Conservation (phyloP, 2,113 vertebrate genomes). For the Ceyx cyanopectus region DNA sequence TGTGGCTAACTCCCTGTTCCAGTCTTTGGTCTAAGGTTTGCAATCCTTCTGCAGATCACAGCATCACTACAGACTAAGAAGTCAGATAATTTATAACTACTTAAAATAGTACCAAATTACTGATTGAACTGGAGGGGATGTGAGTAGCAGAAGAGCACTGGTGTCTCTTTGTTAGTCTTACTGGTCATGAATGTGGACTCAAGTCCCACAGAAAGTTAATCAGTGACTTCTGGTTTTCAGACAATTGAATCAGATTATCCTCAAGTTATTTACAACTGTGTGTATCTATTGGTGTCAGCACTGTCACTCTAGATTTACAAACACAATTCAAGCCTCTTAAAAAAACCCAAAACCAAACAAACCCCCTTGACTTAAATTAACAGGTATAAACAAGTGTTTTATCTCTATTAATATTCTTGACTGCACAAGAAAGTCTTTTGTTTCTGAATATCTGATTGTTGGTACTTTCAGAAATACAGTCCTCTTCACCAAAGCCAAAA, state of each 20-base stretch:
- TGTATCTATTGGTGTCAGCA: not conserved
- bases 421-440: conserved; percentile 26
- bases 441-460: conserved; percentile 56
- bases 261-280: not conserved
- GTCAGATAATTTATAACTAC: not conserved
- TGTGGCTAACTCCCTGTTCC: not conserved
- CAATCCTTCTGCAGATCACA: not conserved
- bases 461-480: conserved; percentile 39
- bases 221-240: not conserved
- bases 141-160: not conserved
- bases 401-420: conserved; percentile 22
- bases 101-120: not conserved
- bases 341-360: not conserved
- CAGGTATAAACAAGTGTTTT: conserved; percentile 18
- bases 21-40: not conserved
- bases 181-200: not conserved
- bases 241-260: not conserved
- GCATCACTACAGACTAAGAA: not conserved
- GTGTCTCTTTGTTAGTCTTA: not conserved
- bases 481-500: conserved; percentile 50
- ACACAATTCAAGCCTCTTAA: not conserved
- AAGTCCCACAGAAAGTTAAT: not conserved
- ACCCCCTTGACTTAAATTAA: conserved; percentile 2
- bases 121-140: not conserved
- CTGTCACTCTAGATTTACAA: conserved; percentile 10